These are phyloP conservation scores for Agrotis exclamationis DNA, from an alignment of 2,888 invertebrate genomes.

Conservation along the genomic window DNA sequence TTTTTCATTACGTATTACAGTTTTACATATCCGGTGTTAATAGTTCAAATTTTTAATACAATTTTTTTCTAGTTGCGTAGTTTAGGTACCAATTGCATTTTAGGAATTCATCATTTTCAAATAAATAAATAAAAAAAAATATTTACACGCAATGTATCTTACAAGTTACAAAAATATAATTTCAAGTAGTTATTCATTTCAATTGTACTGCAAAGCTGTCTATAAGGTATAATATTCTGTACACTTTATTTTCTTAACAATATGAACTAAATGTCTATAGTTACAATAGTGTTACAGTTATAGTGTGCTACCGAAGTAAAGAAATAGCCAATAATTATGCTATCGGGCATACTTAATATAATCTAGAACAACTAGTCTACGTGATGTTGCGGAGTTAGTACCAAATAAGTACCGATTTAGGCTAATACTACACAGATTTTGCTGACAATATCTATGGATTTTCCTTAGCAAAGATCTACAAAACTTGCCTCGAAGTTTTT, in stretches of 20 bases:
- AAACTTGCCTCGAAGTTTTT: conserved; percentile 6
- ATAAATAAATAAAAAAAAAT: conserved; percentile 8
- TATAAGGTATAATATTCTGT: conserved; percentile 29
- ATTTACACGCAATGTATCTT: conserved; percentile 36
- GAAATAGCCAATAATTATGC: conserved; percentile 51
- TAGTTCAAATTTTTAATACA: conserved; percentile 73
- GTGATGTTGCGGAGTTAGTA: conserved; percentile 57
- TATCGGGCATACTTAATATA: conserved; percentile 51
- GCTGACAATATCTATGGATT: not conserved
- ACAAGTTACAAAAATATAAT: conserved; percentile 12
- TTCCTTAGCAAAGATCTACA: not conserved
- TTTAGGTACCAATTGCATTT: conserved; percentile 67
- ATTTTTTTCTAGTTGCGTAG: conserved; percentile 65
- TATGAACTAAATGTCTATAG: conserved; percentile 49
- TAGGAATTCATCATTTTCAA: conserved; percentile 52
- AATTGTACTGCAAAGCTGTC: conserved; percentile 44
- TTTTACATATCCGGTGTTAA: conserved; percentile 66
- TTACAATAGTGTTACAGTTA: conserved; percentile 44
- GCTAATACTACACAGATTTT: conserved; percentile 38
- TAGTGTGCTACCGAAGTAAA: conserved; percentile 57
- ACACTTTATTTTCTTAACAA: conserved; percentile 48
- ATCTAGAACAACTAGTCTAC: conserved; percentile 64
- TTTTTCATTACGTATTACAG: conserved; percentile 53
- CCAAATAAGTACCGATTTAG: conserved; percentile 60
- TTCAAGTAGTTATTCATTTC: conserved; percentile 35